These are phyloP conservation scores for Ceratotherium simum DNA, from an alignment of 2,113 vertebrate species.

Conservation along the genomic window DNA sequence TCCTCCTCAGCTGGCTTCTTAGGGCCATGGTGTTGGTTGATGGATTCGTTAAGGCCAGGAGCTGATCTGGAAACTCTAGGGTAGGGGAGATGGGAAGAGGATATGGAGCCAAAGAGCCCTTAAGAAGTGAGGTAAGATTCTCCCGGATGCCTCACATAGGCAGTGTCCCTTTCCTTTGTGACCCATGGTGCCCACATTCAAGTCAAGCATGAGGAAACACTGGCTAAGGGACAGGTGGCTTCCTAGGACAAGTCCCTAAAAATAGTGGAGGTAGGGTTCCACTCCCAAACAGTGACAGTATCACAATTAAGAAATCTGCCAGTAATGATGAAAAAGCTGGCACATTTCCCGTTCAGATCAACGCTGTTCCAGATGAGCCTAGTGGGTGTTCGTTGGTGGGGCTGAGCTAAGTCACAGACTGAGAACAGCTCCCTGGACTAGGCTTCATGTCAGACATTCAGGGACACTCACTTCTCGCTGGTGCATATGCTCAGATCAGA, in stretches of 20 bases:
- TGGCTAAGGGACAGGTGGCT: neutral
- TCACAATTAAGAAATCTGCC: slow-evolving; percentile 44
- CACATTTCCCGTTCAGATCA: neutral
- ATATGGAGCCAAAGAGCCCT: neutral
- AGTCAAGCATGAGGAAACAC: neutral
- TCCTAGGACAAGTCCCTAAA: slow-evolving; percentile 48
- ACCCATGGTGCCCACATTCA: neutral
- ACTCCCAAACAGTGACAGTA: neutral
- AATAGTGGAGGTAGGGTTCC: neutral
- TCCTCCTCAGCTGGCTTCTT: neutral
- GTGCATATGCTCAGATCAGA: neutral
- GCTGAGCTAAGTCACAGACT: neutral
- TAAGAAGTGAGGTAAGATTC: neutral
- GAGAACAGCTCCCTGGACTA: neutral
- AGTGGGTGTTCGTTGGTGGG: neutral
- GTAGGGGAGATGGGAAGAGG: neutral
- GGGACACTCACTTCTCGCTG: neutral
- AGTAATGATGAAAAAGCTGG: neutral
- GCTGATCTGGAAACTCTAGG: neutral
- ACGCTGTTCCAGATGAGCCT: neutral
- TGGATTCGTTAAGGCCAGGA: neutral
- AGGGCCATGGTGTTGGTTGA: neutral
- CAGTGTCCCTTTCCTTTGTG: neutral
- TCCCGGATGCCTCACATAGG: neutral
- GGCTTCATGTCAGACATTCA: neutral